phyloP scores from a whole-genome alignment of 2,888 invertebrate genomes.

The Cerceris rybyensis region DNA sequence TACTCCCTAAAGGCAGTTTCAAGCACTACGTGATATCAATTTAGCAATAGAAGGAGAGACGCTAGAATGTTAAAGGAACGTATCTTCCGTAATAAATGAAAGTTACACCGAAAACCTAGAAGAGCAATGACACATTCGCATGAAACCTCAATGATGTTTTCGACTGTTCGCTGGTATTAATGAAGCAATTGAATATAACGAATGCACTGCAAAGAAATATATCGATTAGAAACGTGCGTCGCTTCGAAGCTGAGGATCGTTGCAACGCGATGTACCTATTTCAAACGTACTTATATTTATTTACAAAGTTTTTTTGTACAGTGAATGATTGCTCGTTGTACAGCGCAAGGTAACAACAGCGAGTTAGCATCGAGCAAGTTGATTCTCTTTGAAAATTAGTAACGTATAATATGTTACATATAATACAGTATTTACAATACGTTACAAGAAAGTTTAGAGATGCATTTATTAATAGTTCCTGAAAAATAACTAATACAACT shows the following conservation, averaged over 20 bases:
- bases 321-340: conserved; percentile 26
- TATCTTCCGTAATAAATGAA: too few relatives aligned
- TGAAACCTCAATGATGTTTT: not conserved
- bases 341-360: conserved; percentile 13
- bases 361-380: not conserved
- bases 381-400: conserved; percentile 15
- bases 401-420: conserved; percentile 45
- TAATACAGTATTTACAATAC: conserved; percentile 43
- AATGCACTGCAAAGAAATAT: conserved; percentile 9
- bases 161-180: not conserved
- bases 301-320: conserved; percentile 38
- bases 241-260: conserved; percentile 1
- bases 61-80: not conserved
- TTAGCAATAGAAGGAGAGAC: conserved; percentile 11
- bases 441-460: conserved; percentile 3
- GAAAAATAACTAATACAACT: conserved; percentile 6
- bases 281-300: conserved; percentile 41
- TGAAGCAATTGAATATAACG: conserved; percentile 12
- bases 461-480: not conserved
- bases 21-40: conserved; percentile 5
- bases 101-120: too few relatives aligned
- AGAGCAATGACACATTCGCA: too few relatives aligned
- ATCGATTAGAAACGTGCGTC: too few relatives aligned
- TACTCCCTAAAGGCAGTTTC: conserved; percentile 25
- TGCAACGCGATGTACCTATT: conserved; percentile 8